Evolutionary conservation across 2,888 invertebrate genomes (phyloP).

Genomic region (Lepidonotus clava): DNA sequence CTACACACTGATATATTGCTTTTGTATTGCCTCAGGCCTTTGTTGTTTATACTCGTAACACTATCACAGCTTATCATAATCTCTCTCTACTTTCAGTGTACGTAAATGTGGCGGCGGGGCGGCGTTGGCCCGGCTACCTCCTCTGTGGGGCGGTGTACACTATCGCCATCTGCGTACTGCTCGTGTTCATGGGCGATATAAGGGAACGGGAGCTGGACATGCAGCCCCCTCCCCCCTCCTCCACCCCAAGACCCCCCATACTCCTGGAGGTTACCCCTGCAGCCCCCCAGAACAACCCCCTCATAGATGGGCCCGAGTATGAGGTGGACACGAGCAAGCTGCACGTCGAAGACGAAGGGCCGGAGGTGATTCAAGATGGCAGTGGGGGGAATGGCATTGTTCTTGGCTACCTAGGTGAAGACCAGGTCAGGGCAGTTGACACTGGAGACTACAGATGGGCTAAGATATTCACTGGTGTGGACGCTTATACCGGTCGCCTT

Average conservation of each 20-base stretch:
- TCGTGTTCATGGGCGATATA: slow-evolving; percentile 45
- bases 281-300: neutral
- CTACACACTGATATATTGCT: too few species aligned
- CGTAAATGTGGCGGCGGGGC: slow-evolving; percentile 8
- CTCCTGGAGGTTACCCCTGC: slow-evolving; percentile 40
- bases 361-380: neutral
- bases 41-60: too few species aligned
- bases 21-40: too few species aligned
- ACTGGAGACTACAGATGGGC: slow-evolving; percentile 37
- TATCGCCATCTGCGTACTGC: slow-evolving; percentile 13
- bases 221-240: slow-evolving; percentile 16
- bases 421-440: slow-evolving; percentile 13
- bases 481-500: neutral
- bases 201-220: slow-evolving; percentile 44
- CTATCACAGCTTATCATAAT: too few species aligned
- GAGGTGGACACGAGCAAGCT: slow-evolving; percentile 11
- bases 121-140: slow-evolving; percentile 27
- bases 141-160: slow-evolving; percentile 22
- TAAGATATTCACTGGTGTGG: slow-evolving; percentile 3
- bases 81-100: slow-evolving; percentile 44
- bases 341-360: slow-evolving; percentile 1
- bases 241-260: neutral
- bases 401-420: slow-evolving; percentile 14
- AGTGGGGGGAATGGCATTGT: neutral
- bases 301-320: neutral